These are phyloP conservation scores for Autographa gamma DNA, from an alignment of 2,888 invertebrate genomes.

Conservation along the genomic window DNA sequence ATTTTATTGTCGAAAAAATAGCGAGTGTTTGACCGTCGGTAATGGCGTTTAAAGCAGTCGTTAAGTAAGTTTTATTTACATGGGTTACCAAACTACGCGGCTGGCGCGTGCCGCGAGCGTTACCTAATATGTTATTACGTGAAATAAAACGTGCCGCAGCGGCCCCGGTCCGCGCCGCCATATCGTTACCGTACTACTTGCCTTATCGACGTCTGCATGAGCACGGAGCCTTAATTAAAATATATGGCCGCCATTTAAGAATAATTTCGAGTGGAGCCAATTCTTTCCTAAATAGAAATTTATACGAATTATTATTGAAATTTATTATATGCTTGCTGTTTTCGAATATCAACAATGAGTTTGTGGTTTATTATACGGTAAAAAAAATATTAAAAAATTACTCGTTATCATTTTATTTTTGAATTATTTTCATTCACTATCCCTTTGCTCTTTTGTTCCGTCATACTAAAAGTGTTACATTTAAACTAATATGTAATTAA, in stretches of 20 bases:
- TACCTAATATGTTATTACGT: slow-evolving; percentile 85
- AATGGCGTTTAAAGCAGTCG: slow-evolving; percentile 73
- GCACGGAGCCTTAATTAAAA: slow-evolving; percentile 83
- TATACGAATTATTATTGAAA: slow-evolving; percentile 71
- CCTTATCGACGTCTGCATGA: slow-evolving; percentile 81
- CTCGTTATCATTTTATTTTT: too few species aligned
- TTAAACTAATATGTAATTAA: too few species aligned
- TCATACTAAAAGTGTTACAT: too few species aligned
- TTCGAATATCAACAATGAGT: slow-evolving; percentile 36
- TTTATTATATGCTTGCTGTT: slow-evolving; percentile 60
- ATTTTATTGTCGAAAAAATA: slow-evolving; percentile 61
- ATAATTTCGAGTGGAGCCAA: slow-evolving; percentile 74
- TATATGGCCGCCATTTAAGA: slow-evolving; percentile 83
- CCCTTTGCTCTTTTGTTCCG: too few species aligned
- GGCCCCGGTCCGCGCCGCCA: slow-evolving; percentile 64
- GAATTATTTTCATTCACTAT: too few species aligned
- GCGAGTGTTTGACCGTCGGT: slow-evolving; percentile 58
- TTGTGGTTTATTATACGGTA: slow-evolving; percentile 5
- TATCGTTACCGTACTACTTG: slow-evolving; percentile 71
- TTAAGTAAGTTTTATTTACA: slow-evolving; percentile 82
- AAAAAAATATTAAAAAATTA: not conserved
- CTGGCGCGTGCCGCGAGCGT: slow-evolving; percentile 71
- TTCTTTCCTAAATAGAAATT: slow-evolving; percentile 77
- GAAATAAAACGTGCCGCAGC: slow-evolving; percentile 81
- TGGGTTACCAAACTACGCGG: slow-evolving; percentile 72